Base-by-base conservation (phyloP, 2,888 invertebrate genomes). In the Acanthococcus lagerstroemiae region DNA sequence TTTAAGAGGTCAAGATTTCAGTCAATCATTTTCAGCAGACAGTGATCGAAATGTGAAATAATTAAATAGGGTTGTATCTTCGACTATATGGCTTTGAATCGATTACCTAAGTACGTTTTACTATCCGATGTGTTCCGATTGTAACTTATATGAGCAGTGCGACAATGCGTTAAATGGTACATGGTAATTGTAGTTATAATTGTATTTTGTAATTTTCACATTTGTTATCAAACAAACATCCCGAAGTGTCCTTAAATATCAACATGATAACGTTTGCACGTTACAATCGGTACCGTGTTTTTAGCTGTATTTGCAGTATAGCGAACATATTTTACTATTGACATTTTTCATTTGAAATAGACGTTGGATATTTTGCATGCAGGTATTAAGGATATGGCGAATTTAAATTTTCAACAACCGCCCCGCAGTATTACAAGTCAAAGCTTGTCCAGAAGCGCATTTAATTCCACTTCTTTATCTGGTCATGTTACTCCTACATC, bases 361-460 rank as follows among this genome's bases (percentile, higher is more conserved):
- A n/a, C n/a, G n/a, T n/a, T n/a, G n/a, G n/a, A n/a, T n/a, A n/a
- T n/a, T n/a, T n/a, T n/a, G n/a, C n/a, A n/a, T n/a, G 79, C 48
- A 66, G 66, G 66, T 66, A 56, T 56, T 56, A 66, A 82, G 88
- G 88, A 86, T 84, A 90, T 91, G 90, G 90, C 90, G 82, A 90
- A 90, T 84, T 84, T 90, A 84, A 90, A 90, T 82, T 89, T 90
- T 81, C 87, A 87, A 79, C 87, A 86, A 81, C 86, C 87, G 74
- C 89, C 90, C 79, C 85, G 90, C 81, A 90, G 87, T 82, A 85
- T 90, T 81, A 87, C 88, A 78, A 83, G 83, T 77, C 81, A 86
- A 76, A 81, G 82, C 74, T 80, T 83, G 77, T 81, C 82, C 70
- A 82, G 82, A 78, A 81, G 83, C 75, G 81, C 80, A 69, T 84